A percentile compares a stretch with the other conserved stretches of the same genome.
phyloP scores from a whole-genome alignment of 1,140 invertebrate genomes.

The Probaryconus sp. region DNA sequence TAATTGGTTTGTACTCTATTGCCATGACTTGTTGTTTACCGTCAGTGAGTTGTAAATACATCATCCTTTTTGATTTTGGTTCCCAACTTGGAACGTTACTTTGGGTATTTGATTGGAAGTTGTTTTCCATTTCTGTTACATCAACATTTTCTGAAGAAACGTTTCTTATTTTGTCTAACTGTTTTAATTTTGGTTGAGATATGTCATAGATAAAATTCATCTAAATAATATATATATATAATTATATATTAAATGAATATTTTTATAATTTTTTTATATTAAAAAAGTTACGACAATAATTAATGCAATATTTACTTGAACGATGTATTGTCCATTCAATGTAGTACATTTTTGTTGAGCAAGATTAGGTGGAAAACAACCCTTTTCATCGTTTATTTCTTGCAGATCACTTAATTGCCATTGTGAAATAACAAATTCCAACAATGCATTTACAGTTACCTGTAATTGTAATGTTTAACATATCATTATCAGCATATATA shows the following conservation, averaged over 20 bases:
- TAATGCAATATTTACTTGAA: slow-evolving; percentile 78
- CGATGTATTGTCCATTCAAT: slow-evolving; percentile 79
- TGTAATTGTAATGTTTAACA: slow-evolving; percentile 4
- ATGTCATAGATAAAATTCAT: slow-evolving; percentile 80
- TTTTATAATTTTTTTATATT: slow-evolving; percentile 11
- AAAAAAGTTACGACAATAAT: neutral
- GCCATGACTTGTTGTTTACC: slow-evolving; percentile 84
- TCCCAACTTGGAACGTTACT: slow-evolving; percentile 71
- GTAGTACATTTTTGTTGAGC: slow-evolving; percentile 69
- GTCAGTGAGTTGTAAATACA: slow-evolving; percentile 87
- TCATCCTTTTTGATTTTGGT: slow-evolving; percentile 80
- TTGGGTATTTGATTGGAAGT: slow-evolving; percentile 11
- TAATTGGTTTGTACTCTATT: slow-evolving; percentile 86
- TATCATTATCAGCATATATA: neutral
- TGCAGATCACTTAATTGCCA: slow-evolving; percentile 82
- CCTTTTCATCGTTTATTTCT: slow-evolving; percentile 78
- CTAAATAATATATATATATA: slow-evolving; percentile 70
- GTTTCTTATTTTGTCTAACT: slow-evolving; percentile 82
- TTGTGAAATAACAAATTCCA: slow-evolving; percentile 78
- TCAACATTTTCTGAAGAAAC: slow-evolving; percentile 78
- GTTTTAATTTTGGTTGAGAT: slow-evolving; percentile 81
- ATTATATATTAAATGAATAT: slow-evolving; percentile 60
- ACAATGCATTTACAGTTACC: slow-evolving; percentile 44
- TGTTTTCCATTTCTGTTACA: slow-evolving; percentile 76
- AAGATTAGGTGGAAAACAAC: slow-evolving; percentile 79